phyloP scores from a whole-genome alignment of 2,797 vertebrate genomes.

The Thaleichthys pacificus region DNA sequence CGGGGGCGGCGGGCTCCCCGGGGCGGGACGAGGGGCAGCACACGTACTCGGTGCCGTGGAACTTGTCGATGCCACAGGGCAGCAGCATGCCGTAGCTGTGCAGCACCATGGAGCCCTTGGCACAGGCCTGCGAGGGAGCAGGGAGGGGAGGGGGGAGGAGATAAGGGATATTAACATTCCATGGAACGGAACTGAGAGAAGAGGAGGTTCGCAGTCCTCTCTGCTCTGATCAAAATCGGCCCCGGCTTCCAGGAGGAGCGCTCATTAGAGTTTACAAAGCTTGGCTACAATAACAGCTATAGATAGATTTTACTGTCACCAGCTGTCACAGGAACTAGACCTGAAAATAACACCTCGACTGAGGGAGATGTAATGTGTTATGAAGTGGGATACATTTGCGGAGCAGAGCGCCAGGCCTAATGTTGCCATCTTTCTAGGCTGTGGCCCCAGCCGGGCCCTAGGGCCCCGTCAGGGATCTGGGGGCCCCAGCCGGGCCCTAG shows the following conservation, averaged over 20 bases:
- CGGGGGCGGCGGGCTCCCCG: constrained; percentile 58
- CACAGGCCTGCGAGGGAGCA: constrained; percentile 79
- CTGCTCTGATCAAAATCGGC: neutral
- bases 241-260: neutral
- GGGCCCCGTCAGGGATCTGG: neutral
- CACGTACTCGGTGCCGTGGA: constrained; percentile 93
- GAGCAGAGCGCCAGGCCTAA: neutral
- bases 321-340: neutral
- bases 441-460: neutral
- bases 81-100: constrained; percentile 96
- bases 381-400: neutral
- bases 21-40: constrained; percentile 85
- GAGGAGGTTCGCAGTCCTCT: neutral
- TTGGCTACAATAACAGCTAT: neutral
- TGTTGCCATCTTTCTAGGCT: neutral
- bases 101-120: constrained; percentile 83
- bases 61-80: constrained; percentile 91
- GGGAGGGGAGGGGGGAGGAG: neutral
- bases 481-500: neutral
- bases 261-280: neutral
- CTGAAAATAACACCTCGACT: neutral
- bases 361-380: neutral
- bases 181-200: neutral
- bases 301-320: neutral
- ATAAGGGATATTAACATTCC: neutral